These are phyloP conservation scores for Euura lappo DNA, from an alignment of 1,140 invertebrate genomes.

Conservation along the genomic window DNA sequence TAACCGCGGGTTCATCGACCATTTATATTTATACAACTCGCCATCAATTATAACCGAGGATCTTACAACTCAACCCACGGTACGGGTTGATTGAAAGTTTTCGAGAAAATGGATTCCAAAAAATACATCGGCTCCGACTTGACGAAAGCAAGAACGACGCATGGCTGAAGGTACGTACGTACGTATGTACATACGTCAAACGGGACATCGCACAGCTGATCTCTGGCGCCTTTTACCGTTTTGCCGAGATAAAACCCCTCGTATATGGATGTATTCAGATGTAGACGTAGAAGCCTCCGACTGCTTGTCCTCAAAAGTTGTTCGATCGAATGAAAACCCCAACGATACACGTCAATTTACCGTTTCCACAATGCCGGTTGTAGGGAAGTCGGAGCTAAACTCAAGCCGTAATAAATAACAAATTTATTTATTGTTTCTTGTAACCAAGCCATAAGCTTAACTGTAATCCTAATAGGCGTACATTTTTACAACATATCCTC, in stretches of 20 bases:
- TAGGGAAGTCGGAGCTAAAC: background rate
- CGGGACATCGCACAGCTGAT: slow-evolving; percentile 6
- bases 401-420: background rate
- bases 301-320: background rate
- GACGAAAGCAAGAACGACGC: no score
- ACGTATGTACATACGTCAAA: background rate
- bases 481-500: background rate
- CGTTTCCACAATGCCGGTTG: slow-evolving; percentile 3
- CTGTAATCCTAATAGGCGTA: background rate
- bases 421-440: background rate
- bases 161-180: no score
- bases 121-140: no score
- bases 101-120: no score
- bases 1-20: no score
- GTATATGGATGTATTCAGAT: background rate
- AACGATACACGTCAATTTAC: background rate
- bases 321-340: background rate
- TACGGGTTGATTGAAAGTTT: no score
- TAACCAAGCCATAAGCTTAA: background rate
- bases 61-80: no score
- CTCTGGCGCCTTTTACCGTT: background rate
- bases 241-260: background rate
- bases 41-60: no score
- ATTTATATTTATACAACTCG: no score
- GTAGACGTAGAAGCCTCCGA: background rate